Conservation (phyloP, 2,113 vertebrate species). For the Willisornis vidua region DNA sequence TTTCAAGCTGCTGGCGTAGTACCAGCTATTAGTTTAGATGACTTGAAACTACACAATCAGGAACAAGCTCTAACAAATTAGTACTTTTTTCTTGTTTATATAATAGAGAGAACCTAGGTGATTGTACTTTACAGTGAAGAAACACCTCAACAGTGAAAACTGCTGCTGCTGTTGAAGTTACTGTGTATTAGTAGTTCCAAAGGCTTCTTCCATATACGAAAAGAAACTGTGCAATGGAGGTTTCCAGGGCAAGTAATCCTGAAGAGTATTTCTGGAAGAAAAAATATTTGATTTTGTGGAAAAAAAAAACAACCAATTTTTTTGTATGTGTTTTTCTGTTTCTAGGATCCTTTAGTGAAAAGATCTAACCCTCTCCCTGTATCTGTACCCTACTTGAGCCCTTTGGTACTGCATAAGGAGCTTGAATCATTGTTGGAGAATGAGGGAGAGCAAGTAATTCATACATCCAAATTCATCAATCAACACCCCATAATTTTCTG, state of each 20-base stretch:
- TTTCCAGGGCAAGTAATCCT: not conserved
- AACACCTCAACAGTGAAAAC: not conserved
- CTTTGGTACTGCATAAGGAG: conserved; percentile 94
- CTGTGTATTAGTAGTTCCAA: not conserved
- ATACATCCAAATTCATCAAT: conserved; percentile 95
- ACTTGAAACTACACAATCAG: not conserved
- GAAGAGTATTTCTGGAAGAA: not conserved
- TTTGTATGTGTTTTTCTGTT: not conserved
- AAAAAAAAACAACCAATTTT: not conserved
- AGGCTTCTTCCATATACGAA: not conserved
- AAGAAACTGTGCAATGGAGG: not conserved
- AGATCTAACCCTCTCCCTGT: conserved; percentile 88
- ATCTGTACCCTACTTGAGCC: conserved; percentile 95
- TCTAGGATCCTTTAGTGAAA: conserved; percentile 86
- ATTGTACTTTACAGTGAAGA: not conserved
- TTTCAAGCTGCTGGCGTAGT: not conserved
- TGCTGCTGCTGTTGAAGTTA: not conserved
- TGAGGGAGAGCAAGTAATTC: conserved; percentile 96
- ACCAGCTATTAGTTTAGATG: not conserved
- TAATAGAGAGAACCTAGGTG: not conserved
- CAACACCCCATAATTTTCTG: conserved; percentile 99
- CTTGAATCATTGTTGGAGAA: conserved; percentile 96
- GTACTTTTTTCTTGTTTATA: not conserved
- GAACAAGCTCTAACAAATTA: not conserved
- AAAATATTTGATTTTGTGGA: not conserved